Percentiles rank a stretch among this genome's conserved stretches.
phyloP scores from a whole-genome alignment of 2,797 vertebrate species.

The Pyrrhura leucotis region DNA sequence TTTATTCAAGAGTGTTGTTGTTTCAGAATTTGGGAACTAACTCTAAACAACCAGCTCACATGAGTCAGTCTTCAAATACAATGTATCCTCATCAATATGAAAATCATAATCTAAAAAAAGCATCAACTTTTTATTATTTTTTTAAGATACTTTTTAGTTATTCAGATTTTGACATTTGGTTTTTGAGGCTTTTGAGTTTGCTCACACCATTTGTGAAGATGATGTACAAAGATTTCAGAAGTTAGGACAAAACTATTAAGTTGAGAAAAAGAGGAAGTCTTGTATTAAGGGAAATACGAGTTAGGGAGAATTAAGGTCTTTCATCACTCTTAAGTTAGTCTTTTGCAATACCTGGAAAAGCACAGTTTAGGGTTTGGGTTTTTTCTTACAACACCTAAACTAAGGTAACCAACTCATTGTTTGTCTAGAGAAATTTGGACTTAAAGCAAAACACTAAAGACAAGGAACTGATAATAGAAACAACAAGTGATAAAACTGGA shows the following conservation, averaged over 20 bases:
- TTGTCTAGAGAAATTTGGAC: neutral
- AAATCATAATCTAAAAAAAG: neutral
- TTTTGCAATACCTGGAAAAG: neutral
- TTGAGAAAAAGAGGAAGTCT: neutral
- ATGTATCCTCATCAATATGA: neutral
- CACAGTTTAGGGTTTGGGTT: neutral
- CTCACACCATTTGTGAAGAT: neutral
- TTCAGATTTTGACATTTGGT: neutral
- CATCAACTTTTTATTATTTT: neutral
- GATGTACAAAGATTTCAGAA: neutral
- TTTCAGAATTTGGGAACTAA: neutral
- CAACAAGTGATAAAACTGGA: neutral
- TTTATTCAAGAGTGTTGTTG: neutral
- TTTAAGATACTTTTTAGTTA: neutral
- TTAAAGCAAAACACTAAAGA: neutral
- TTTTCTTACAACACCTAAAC: neutral
- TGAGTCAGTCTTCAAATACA: neutral
- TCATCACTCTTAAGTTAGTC: neutral
- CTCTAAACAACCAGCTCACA: neutral
- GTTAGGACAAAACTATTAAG: neutral
- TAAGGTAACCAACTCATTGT: neutral
- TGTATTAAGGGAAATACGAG: neutral
- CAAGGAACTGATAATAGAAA: neutral
- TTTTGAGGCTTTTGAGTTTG: neutral
- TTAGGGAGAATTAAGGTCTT: neutral